Conservation (phyloP, 2,113 vertebrate genomes). For the Crocuta crocuta region DNA sequence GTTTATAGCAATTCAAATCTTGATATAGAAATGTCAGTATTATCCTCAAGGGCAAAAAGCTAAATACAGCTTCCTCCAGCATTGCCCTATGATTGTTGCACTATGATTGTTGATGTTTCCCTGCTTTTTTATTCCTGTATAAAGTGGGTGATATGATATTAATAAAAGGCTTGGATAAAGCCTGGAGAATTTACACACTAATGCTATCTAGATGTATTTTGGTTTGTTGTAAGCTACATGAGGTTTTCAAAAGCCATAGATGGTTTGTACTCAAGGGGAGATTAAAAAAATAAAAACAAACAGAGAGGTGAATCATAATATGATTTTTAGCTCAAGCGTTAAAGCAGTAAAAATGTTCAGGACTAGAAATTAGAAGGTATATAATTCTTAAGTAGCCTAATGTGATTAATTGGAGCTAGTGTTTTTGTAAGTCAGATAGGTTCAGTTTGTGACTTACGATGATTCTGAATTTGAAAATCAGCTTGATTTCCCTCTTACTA, state of each 20-base stretch:
- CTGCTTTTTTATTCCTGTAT: conserved; percentile 17
- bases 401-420: conserved; percentile 63
- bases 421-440: conserved; percentile 48
- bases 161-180: conserved; percentile 52
- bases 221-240: conserved; percentile 22
- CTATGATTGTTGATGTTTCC: neutral
- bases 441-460: neutral
- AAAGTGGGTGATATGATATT: neutral
- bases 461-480: conserved; percentile 71
- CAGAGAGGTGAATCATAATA: conserved; percentile 69
- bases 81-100: neutral
- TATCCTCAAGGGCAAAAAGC: conserved; percentile 45
- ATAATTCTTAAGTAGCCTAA: conserved; percentile 70
- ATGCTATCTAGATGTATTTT: conserved; percentile 29
- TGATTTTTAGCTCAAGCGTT: conserved; percentile 74
- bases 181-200: conserved; percentile 10
- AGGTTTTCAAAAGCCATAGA: conserved; percentile 67
- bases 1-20: conserved; percentile 60
- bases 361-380: conserved; percentile 39
- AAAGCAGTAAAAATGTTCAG: conserved; percentile 74
- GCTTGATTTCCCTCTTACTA: conserved; percentile 48
- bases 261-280: conserved; percentile 78
- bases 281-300: conserved; percentile 72
- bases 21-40: conserved; percentile 54
- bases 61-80: conserved; percentile 29